A percentile compares a stretch with the other conserved stretches of the same genome.
Conservation (phyloP, 2,888 invertebrate species). For the Pinctada fucata region DNA sequence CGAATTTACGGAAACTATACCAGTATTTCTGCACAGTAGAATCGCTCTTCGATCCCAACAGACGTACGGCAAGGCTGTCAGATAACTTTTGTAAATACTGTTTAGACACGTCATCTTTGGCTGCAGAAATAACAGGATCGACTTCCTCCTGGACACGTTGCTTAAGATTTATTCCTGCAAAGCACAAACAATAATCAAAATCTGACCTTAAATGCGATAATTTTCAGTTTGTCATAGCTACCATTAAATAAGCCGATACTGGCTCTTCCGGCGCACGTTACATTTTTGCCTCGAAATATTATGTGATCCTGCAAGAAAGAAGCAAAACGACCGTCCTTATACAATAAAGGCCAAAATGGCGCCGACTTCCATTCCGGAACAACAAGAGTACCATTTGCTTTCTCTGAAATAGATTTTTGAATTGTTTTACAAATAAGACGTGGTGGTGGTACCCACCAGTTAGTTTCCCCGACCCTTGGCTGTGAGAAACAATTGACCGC, state of each 20-base stretch:
- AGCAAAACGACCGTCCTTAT: neutral
- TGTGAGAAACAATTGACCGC: too few relatives aligned
- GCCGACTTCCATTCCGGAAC: slow-evolving; percentile 32
- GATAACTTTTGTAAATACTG: neutral
- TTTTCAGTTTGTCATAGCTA: neutral
- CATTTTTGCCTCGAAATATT: neutral
- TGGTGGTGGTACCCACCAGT: slow-evolving; percentile 37
- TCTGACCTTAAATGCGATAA: neutral
- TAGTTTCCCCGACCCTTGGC: neutral
- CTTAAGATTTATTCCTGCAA: neutral
- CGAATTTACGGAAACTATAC: slow-evolving; percentile 8
- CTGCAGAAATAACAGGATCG: neutral
- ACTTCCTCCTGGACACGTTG: neutral
- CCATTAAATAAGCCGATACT: slow-evolving; percentile 2
- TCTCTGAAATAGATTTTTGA: slow-evolving; percentile 18
- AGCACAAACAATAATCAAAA: neutral
- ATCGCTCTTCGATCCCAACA: neutral
- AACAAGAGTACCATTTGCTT: slow-evolving; percentile 24
- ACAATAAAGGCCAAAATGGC: slow-evolving; percentile 27
- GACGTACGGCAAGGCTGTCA: neutral
- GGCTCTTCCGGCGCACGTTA: neutral
- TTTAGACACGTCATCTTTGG: neutral
- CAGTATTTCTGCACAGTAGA: slow-evolving; percentile 4
- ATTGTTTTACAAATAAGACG: slow-evolving; percentile 12
- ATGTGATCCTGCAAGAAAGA: neutral